Evolutionary conservation across 2,113 vertebrate genomes (phyloP).

Genomic region (Crotalus viridis): DNA sequence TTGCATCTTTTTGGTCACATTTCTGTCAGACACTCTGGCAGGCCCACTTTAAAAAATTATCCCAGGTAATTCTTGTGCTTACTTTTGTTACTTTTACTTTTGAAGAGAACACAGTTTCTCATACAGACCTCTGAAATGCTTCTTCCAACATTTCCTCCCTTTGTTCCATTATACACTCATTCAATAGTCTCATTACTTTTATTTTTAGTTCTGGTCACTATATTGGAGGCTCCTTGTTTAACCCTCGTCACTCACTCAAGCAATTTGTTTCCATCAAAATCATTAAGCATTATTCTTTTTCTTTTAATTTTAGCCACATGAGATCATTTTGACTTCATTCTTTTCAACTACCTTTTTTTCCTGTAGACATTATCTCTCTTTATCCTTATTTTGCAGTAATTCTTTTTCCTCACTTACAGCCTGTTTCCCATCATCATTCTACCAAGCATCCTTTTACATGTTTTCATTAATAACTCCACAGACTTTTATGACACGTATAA

Average conservation of each 20-base stretch:
- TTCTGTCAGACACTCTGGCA: neutral
- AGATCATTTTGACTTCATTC: neutral
- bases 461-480: neutral
- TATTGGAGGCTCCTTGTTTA: neutral
- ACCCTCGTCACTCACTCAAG: neutral
- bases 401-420: neutral
- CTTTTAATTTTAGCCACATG: neutral
- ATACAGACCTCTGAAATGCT: neutral
- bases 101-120: neutral
- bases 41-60: neutral
- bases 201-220: neutral
- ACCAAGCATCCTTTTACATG: neutral
- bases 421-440: neutral
- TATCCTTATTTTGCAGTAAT: neutral
- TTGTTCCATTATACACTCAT: neutral
- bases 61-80: neutral
- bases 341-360: neutral
- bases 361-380: neutral
- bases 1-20: neutral
- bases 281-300: neutral
- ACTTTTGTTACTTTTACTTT: neutral
- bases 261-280: neutral
- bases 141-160: neutral
- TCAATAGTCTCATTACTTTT: neutral
- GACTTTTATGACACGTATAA: neutral